Base-by-base conservation (phyloP, 2,113 vertebrate genomes). In the Balaeniceps rex region DNA sequence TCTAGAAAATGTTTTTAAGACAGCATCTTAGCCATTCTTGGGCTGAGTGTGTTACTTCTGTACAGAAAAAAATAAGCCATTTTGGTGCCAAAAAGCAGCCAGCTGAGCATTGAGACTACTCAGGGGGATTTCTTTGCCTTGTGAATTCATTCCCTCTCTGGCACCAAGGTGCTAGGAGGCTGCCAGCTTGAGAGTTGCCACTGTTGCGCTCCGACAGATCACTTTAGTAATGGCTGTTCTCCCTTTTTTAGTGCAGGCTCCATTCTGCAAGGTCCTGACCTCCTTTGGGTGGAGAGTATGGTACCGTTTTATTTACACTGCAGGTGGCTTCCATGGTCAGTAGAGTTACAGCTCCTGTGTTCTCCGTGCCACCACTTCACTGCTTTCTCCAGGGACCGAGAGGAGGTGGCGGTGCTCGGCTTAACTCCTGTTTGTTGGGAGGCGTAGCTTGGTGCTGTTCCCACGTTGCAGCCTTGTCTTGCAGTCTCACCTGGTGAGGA, bases 41-140 rank as follows among this genome's bases (percentile, higher is more conserved):
- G 60, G 38, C 68, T 80, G 55, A 74, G 31, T 57, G 24, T 77
- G 51, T 81, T 89, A 85, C 71, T 95, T 87, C 61, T 94, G 22
- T 79, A 70, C 60, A 86, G 83, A 91, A 96, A 90, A 79, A 70
- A 96, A 92, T 16, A 98, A 98, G 98, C 98, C 98, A 98, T 98
- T 95, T 91, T 97, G 96, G 95, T 97, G 98, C 97, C 98, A 97
- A 98, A 98, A 98, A 97, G 77, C 97, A 97, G 94, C 70, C 75
- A 87, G 83, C 92, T 94, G 94, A 97, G 94, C 84, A 80, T 83
- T 96, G 94, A 80, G 88, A 82, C 93, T 96, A 97, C 96, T 97
- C 89, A 91, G 80, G 94, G 96, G 95, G 87, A 76, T 91, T 97
- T 97, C 94, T 95, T 96, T 96, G 97, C 91, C 93, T 97, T 96